Base-by-base conservation (phyloP, 2,797 vertebrate genomes). In the Squalus acanthias region DNA sequence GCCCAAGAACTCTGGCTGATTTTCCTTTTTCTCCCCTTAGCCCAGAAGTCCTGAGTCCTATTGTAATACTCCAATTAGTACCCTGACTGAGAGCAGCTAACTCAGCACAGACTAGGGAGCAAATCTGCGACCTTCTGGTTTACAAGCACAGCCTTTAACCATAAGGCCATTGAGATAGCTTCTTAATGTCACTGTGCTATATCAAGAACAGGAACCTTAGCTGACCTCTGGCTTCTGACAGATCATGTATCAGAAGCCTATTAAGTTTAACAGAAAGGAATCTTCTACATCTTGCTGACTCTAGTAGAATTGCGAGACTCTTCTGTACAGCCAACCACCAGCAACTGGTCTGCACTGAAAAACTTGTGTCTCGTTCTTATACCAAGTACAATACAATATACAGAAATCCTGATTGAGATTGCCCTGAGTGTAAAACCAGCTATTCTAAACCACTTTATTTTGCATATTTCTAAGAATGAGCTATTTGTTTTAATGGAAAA, bases 161-260 rank as follows among this genome's bases (percentile, higher is more conserved):
- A 50, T 9, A 24, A 85, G 82, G 22, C 20, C 6, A 24, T 85
- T 85, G 82, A 85, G 20, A 22, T 20, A 22, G 17, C 17, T 93
- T 93, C n/a, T 93, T 93, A 93, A 93, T 93, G 91, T 93, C 91
- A 74, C 94, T 60, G 12, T 46, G 94, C 94, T 95, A 95, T 95
- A 95, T 95, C 29, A 33, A 70, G 94, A 95, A 17, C 69, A 57
- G 94, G 70, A 95, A 57, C 69, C 70, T 39, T 50, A 95, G 50
- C 70, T 95, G 94, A 95, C 94, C 53, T 33, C 70, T 93, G 69
- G 70, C 50, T 33, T 76, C 70, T 12, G 17, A 93, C 67, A 57
- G 26, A 76, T n/a, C 33, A 72, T 33, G 50, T 46, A 74, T 17
- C 50, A 33, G 26, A 53, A 60, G 50, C 94, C 29, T 33, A 57